Conservation (phyloP, 2,888 invertebrate genomes). For the Andrena chrysosceles region DNA sequence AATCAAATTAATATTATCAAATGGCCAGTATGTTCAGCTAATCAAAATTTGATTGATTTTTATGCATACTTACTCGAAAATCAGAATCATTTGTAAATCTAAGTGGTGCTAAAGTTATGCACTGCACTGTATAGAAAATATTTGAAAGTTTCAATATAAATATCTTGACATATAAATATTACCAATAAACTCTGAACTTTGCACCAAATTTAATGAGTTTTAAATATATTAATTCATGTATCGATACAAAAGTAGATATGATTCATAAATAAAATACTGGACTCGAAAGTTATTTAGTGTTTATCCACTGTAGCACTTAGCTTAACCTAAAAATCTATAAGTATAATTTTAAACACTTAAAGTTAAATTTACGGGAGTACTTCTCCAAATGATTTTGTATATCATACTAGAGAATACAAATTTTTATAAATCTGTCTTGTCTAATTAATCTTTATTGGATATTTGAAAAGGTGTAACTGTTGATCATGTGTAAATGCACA, state of each 20-base stretch:
- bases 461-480: not conserved
- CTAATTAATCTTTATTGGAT: not conserved
- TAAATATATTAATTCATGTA: not conserved
- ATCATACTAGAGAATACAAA: not conserved
- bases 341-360: not conserved
- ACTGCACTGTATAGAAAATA: no score
- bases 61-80: no score
- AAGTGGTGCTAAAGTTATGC: no score
- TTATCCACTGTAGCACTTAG: not conserved
- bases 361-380: not conserved
- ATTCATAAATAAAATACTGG: not conserved
- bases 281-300: not conserved
- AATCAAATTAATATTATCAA: slow-evolving; percentile 14
- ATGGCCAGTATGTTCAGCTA: not conserved
- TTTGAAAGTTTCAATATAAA: no score
- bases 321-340: not conserved
- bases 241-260: not conserved
- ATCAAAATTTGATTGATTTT: slow-evolving; percentile 8
- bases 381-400: not conserved
- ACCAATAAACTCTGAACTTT: not conserved
- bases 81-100: no score
- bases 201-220: no score
- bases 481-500: not conserved
- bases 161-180: not conserved
- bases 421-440: not conserved